Conservation (phyloP, 2,888 invertebrate genomes). For the Agonopterix heracliana region DNA sequence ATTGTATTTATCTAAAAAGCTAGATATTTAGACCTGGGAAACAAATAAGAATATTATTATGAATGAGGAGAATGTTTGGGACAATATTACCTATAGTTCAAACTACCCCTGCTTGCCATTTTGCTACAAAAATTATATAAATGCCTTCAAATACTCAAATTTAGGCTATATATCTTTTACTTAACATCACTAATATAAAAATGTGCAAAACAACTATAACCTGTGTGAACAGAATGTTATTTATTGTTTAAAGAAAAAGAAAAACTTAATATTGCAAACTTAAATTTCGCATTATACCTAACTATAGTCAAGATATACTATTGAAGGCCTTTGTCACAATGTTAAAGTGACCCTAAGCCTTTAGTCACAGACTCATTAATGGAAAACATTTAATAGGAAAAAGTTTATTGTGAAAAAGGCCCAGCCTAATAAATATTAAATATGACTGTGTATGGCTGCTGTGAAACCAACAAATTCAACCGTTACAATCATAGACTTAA, state of each 20-base stretch:
- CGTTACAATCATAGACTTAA: too few species aligned
- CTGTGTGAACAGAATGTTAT: background rate
- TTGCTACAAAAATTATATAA: background rate
- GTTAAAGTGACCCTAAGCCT: background rate
- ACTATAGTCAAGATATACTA: background rate
- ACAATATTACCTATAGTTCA: too few species aligned
- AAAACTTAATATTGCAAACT: background rate
- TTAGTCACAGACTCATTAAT: background rate
- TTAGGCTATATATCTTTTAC: too few species aligned
- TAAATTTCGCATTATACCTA: background rate
- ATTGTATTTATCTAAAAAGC: background rate
- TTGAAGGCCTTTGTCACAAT: conserved; percentile 2
- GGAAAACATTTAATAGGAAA: background rate
- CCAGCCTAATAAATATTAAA: conserved; percentile 4
- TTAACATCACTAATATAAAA: background rate
- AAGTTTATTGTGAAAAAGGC: conserved; percentile 3
- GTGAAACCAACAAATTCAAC: background rate
- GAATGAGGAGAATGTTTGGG: too few species aligned
- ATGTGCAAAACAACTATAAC: background rate
- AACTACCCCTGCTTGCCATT: too few species aligned
- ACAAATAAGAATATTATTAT: too few species aligned
- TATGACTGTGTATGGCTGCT: background rate
- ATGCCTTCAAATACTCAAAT: background rate
- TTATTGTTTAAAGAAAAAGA: background rate
- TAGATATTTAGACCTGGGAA: too few species aligned